Percentiles rank a stretch among this genome's conserved stretches.
phyloP scores from a whole-genome alignment of 2,888 invertebrate genomes.

The Trileptium ribeirensis region DNA sequence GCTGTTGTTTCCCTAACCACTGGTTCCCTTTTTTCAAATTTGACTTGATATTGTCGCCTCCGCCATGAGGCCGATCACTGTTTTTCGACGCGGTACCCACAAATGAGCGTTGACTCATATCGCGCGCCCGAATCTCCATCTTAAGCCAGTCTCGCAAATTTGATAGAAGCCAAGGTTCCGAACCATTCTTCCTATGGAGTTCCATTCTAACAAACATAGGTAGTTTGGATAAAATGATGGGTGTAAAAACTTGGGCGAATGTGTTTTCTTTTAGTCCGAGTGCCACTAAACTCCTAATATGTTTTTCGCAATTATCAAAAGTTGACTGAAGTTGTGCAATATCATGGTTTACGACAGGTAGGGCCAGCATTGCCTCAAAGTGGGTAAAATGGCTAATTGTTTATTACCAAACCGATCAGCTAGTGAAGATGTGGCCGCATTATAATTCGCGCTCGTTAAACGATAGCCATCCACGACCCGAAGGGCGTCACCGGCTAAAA shows the following conservation, averaged over 20 bases:
- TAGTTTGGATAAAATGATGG: conserved; percentile 2
- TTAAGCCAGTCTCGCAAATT: neutral
- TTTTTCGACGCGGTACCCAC: neutral
- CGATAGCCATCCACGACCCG: conserved; percentile 1
- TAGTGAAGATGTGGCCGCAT: neutral
- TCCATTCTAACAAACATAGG: neutral
- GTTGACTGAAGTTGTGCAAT: neutral
- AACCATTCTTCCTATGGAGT: neutral
- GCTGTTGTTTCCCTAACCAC: neutral
- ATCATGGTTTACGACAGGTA: neutral
- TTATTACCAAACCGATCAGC: neutral
- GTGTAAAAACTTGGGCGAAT: neutral
- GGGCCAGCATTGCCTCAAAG: neutral
- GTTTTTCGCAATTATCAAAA: conserved; percentile 2
- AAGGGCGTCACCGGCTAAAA: neutral
- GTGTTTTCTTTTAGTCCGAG: neutral
- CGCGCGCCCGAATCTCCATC: neutral
- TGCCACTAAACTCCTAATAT: neutral
- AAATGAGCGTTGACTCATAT: neutral
- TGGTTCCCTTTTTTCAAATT: neutral
- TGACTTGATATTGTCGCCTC: neutral
- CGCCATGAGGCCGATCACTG: neutral
- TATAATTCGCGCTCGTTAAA: neutral
- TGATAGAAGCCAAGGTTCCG: neutral
- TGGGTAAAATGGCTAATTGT: neutral